phyloP scores from a whole-genome alignment of 2,888 invertebrate species.

The Hydropsyche betteni region DNA sequence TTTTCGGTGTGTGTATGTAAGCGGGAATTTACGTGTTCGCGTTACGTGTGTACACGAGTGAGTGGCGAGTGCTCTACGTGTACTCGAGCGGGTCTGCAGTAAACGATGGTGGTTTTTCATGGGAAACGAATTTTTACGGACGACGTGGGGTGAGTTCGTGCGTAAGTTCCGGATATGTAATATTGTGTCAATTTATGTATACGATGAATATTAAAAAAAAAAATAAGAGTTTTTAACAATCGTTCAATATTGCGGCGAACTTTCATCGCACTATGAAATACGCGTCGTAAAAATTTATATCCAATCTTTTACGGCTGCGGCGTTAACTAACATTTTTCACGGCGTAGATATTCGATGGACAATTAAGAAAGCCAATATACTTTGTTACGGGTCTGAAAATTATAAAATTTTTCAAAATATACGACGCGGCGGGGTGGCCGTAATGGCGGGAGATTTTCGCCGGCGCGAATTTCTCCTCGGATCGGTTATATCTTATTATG shows the following conservation, averaged over 20 bases:
- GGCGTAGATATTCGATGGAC: too few relatives aligned
- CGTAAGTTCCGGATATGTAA: not conserved
- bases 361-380: too few relatives aligned
- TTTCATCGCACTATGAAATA: too few relatives aligned
- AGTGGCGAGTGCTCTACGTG: not conserved
- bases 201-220: too few relatives aligned
- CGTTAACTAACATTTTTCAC: too few relatives aligned
- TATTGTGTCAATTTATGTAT: not conserved
- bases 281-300: too few relatives aligned
- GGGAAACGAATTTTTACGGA: constrained; percentile 1
- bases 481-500: constrained; percentile 19
- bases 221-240: too few relatives aligned
- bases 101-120: too few relatives aligned
- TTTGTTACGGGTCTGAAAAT: too few relatives aligned
- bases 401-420: not conserved
- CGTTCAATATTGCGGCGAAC: too few relatives aligned
- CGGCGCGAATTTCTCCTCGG: not conserved
- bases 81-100: not conserved
- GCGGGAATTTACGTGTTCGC: not conserved
- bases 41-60: not conserved
- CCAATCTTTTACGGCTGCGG: too few relatives aligned
- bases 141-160: constrained; percentile 18
- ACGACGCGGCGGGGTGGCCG: constrained; percentile 1
- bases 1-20: not conserved
- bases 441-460: not conserved